Conservation (phyloP, 2,113 vertebrate genomes). For the Hoplias malabaricus region DNA sequence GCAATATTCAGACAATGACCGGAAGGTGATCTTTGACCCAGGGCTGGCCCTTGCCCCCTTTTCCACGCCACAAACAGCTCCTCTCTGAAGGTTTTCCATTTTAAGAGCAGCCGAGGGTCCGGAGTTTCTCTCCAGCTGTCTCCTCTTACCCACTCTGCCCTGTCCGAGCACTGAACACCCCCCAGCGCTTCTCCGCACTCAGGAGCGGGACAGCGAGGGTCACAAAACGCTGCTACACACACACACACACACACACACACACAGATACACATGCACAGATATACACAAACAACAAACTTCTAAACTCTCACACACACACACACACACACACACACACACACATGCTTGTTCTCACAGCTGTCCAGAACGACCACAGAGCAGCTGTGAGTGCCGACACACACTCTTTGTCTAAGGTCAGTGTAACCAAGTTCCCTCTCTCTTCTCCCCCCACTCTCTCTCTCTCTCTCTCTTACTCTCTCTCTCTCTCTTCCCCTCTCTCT, state of each 20-base stretch:
- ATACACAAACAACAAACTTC: too few species aligned
- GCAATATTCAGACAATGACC: conserved; percentile 56
- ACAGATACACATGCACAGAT: conserved; percentile 37
- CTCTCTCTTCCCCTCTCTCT: background rate
- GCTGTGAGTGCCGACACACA: conserved; percentile 51
- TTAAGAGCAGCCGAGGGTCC: conserved; percentile 45
- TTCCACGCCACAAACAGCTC: conserved; percentile 55
- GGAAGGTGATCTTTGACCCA: conserved; percentile 49
- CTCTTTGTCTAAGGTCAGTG: conserved; percentile 46
- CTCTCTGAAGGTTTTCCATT: conserved; percentile 55
- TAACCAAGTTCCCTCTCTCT: conserved; percentile 31
- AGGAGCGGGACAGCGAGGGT: conserved; percentile 49
- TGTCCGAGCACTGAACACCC: conserved; percentile 49
- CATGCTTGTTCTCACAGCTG: conserved; percentile 35
- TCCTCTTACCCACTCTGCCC: conserved; percentile 54
- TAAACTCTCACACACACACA: conserved; percentile 44
- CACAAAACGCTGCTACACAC: conserved; percentile 57
- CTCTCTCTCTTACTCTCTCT: conserved; percentile 10
- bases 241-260: conserved; percentile 42
- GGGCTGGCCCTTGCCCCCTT: conserved; percentile 45
- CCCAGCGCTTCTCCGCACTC: conserved; percentile 55
- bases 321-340: conserved; percentile 42
- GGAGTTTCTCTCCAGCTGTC: conserved; percentile 50
- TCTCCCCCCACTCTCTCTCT: background rate
- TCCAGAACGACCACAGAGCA: conserved; percentile 47